Evolutionary conservation across 2,888 invertebrate species (phyloP), one percentile per base, ranked within the genome.

Genomic region (Ormyrus pomaceus): DNA sequence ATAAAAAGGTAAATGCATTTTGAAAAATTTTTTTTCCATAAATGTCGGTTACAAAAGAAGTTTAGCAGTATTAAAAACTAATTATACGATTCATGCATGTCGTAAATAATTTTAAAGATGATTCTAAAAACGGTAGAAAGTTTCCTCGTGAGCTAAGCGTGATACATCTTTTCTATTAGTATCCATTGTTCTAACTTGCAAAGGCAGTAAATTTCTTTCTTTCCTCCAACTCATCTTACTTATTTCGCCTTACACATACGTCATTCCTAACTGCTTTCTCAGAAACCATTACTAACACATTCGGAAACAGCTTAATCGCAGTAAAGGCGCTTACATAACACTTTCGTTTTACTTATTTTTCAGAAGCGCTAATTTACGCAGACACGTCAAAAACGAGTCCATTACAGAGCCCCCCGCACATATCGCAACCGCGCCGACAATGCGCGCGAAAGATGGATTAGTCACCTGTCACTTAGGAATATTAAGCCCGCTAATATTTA

Each of bases 381-480:
- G 55, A 55, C 55, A 55, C 55, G n/a, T n/a, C n/a, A 5, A 55
- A 10, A 55, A n/a, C n/a, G n/a, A 11, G 34, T 34, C 34, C 34
- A 34, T 34, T 34, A 4, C 34, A 34, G 34, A 34, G 34, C 34
- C 34, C 34, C 34, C 58, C n/a, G 13, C 6, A 3, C 58, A 45
- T 45, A 0, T 45, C 10, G 10, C 48, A 10, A 11, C 62, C 1
- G 2, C 46, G 11, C 45, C 7, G 7, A 72, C 53, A 56, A 69
- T 64, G 58, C 65, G 55, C 62, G 56, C 51, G 0, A 34, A 50
- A 65, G 73, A 74, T 74, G 56, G 73, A 74, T 65, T 48, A 56
- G 56, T 64, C 56, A 56, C 6, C 65, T 10, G 73, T 65, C 75
- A 71, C 79, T 75, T 68, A 58, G 70, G 46, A 69, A 51, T 46